These are phyloP conservation scores for Sakesphorus luctuosus DNA, from an alignment of 2,113 vertebrate genomes.

Conservation along the genomic window DNA sequence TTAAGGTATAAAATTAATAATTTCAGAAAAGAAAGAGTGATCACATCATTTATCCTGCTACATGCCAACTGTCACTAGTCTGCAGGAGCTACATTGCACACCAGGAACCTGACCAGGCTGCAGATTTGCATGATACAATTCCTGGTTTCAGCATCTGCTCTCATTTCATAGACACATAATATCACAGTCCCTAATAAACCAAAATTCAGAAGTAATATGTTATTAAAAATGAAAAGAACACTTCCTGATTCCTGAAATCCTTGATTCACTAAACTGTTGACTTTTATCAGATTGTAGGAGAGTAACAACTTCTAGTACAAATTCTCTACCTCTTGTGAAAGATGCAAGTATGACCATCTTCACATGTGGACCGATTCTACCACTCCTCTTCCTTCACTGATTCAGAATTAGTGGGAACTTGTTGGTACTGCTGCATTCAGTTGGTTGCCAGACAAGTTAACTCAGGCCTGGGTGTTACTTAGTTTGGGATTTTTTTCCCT, in stretches of 20 bases:
- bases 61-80: neutral
- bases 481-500: rapidly evolving
- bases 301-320: neutral
- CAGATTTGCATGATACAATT: conserved; percentile 37
- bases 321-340: neutral
- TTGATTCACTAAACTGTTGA: neutral
- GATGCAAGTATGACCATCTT: neutral
- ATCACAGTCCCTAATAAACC: neutral
- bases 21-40: neutral
- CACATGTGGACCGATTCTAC: neutral
- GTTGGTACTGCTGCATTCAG: neutral
- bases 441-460: neutral
- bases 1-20: conserved; percentile 69
- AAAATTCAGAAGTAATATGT: neutral
- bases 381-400: neutral
- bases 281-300: neutral
- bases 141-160: neutral
- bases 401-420: neutral
- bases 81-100: neutral
- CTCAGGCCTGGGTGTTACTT: neutral
- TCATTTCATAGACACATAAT: neutral
- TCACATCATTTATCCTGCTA: neutral
- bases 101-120: conserved; percentile 27
- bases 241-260: neutral
- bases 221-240: neutral